Conservation (phyloP, 2,113 vertebrate genomes). For the Nerophis lumbriciformis region DNA sequence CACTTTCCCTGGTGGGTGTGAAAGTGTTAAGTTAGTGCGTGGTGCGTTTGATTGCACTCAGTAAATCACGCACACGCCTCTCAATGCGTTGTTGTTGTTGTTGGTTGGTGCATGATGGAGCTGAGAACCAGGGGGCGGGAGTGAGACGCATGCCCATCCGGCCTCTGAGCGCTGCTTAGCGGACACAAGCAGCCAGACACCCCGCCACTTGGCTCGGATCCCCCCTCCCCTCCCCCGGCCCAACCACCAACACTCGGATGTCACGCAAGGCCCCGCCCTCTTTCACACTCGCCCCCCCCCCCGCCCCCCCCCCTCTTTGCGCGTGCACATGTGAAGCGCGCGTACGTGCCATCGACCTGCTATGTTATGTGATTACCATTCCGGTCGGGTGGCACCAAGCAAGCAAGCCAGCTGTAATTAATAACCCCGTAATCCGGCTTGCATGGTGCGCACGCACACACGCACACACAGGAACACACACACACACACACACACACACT, state of each 20-base stretch:
- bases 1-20: constrained; percentile 67
- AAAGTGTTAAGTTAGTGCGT: constrained; percentile 73
- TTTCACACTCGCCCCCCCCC: not conserved
- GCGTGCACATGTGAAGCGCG: constrained; percentile 25
- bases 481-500: constrained; percentile 20
- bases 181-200: constrained; percentile 45
- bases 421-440: constrained; percentile 75
- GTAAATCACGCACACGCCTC: constrained; percentile 75
- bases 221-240: not conserved
- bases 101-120: no score
- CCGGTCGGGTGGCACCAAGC: constrained; percentile 69
- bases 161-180: constrained; percentile 59
- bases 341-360: constrained; percentile 64
- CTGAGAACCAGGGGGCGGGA: not conserved
- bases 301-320: not conserved
- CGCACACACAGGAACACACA: constrained; percentile 42
- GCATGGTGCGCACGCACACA: constrained; percentile 29
- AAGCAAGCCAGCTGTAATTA: constrained; percentile 73
- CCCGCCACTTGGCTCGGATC: constrained; percentile 28
- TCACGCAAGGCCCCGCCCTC: not conserved
- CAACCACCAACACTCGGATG: not conserved
- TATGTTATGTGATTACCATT: constrained; percentile 74
- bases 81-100: not conserved
- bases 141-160: constrained; percentile 76
- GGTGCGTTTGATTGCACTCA: constrained; percentile 74